A percentile compares a stretch with the other conserved stretches of the same genome.
Conservation (phyloP, 2,797 vertebrate species). For the Anguilla marmorata region DNA sequence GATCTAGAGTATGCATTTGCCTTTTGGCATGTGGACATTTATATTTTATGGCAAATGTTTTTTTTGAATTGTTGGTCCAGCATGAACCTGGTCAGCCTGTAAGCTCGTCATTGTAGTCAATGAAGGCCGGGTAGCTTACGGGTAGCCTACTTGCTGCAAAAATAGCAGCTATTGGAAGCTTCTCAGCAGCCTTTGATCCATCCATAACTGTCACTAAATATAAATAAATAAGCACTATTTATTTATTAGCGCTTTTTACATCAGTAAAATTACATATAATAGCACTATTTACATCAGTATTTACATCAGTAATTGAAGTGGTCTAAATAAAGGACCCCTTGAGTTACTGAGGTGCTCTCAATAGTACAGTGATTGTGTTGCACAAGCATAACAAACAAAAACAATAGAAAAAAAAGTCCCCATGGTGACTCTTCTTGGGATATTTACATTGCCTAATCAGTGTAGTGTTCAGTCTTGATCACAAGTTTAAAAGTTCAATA, state of each 20-base stretch:
- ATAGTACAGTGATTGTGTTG: not conserved
- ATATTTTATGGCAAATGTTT: not conserved
- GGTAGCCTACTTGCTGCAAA: not conserved
- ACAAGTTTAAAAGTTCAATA: slow-evolving; percentile 55
- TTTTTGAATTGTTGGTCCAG: not conserved
- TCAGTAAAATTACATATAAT: too few relatives aligned
- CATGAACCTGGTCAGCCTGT: not conserved
- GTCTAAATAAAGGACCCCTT: not conserved
- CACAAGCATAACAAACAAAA: too few relatives aligned
- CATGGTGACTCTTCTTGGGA: slow-evolving; percentile 45
- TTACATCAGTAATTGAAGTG: too few relatives aligned
- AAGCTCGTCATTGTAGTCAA: not conserved
- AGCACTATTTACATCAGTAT: too few relatives aligned
- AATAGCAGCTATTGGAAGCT: not conserved
- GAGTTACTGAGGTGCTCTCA: not conserved
- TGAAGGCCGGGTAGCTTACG: not conserved
- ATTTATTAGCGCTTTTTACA: too few relatives aligned
- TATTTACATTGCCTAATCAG: slow-evolving; percentile 61
- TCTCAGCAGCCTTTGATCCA: not conserved
- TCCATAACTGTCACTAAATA: slow-evolving; percentile 23
- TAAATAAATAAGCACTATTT: not conserved
- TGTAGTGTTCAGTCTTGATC: slow-evolving; percentile 46
- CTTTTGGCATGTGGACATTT: not conserved
- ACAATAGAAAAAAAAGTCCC: not conserved
- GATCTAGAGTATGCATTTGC: too few relatives aligned